phyloP scores from a whole-genome alignment of 2,797 vertebrate species.

The Catharus ustulatus region DNA sequence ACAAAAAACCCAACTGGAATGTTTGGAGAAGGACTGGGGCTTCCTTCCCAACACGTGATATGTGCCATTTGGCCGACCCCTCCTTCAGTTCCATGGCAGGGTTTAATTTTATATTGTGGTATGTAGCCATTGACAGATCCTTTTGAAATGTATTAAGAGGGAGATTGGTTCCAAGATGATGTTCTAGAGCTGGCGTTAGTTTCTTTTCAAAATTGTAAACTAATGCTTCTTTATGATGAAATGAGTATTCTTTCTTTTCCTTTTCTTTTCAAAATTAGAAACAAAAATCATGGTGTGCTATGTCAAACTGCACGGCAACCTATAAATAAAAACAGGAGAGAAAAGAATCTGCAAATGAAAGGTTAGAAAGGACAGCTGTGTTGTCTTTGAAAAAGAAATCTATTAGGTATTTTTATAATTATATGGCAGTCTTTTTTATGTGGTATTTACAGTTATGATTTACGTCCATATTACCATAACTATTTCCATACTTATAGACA shows the following conservation, averaged over 20 bases:
- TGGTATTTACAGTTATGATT: constrained; percentile 71
- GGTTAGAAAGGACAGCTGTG: constrained; percentile 64
- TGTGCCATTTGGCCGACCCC: constrained; percentile 66
- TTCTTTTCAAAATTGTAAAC: constrained; percentile 46
- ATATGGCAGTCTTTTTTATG: constrained; percentile 64
- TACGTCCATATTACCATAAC: constrained; percentile 62
- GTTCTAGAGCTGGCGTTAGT: constrained; percentile 43
- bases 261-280: constrained; percentile 60
- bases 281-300: constrained; percentile 21
- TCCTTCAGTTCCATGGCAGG: constrained; percentile 24
- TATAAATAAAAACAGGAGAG: constrained; percentile 67
- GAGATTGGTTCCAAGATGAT: constrained; percentile 52
- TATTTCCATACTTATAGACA: constrained; percentile 67
- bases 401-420: constrained; percentile 74
- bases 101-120: constrained; percentile 55
- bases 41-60: constrained; percentile 28
- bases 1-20: not conserved
- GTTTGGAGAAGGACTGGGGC: not conserved
- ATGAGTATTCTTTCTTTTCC: constrained; percentile 24
- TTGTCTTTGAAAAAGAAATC: constrained; percentile 68
- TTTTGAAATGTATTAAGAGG: constrained; percentile 58
- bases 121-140: constrained; percentile 60
- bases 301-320: constrained; percentile 41
- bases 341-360: constrained; percentile 64
- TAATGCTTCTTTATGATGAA: constrained; percentile 46